Base-by-base conservation (phyloP, 2,888 invertebrate species). In the Lepidocyrtoides sp. region DNA sequence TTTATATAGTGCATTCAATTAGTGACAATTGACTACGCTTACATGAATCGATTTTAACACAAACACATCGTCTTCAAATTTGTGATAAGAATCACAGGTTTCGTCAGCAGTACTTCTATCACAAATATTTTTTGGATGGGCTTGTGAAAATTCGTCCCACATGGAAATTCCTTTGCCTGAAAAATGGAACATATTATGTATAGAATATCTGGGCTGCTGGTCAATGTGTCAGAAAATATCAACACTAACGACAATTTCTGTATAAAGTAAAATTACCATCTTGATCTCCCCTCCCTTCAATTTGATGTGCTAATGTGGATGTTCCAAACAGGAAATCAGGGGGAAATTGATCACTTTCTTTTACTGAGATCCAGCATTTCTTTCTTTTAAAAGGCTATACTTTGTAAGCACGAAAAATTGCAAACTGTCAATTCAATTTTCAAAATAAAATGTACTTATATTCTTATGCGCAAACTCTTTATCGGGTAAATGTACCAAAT, bases 131-230 rank as follows among this genome's bases (percentile, higher is more conserved):
- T 85, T 89, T 60, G 95, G 95, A 0, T 94, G 93, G 20, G 93
- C 93, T 91, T 95, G 95, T 12, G 95, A 93, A 91, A 95, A 95
- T 1, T 93, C 94, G 94, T 96, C 96, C 96, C 95, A 95, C 36
- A 95, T 95, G 83, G 94, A 94, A 66, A 88, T 90, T 1, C 95
- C 95, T 75, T 95, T 94, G 4, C 95, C 95, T 95, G 84, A 8
- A 93, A 44, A 44, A 14, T 12, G 14, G 57, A 32, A 54, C 20
- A 32, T 8, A 36, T 32, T 17, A 12, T 54, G n/a, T n/a, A n/a
- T n/a, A n/a, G n/a, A n/a, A n/a, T n/a, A n/a, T n/a, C n/a, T n/a
- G n/a, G n/a, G n/a, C n/a, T n/a, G n/a, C n/a, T n/a, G n/a, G n/a
- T 54, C 20, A 17, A n/a, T n/a, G n/a, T 1, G 54, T 12, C 2